These are phyloP conservation scores for Stercorarius parasiticus DNA, from an alignment of 2,113 vertebrate genomes.

Conservation along the genomic window DNA sequence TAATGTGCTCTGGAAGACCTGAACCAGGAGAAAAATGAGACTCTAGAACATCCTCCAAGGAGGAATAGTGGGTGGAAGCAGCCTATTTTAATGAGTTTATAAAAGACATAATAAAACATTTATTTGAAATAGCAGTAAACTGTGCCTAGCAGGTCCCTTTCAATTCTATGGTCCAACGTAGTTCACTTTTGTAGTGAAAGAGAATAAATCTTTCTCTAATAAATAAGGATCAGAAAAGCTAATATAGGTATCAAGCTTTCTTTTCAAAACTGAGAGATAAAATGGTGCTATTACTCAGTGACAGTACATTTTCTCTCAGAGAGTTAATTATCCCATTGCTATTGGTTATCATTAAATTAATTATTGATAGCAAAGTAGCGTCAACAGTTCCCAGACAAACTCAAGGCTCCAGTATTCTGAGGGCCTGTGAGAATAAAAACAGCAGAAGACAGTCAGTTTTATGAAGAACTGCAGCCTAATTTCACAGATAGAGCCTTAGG, in stretches of 20 bases:
- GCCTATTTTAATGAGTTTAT: neutral
- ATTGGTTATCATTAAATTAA: neutral
- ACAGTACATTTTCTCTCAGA: conserved; percentile 3
- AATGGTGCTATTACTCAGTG: neutral
- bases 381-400: neutral
- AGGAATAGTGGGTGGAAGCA: neutral
- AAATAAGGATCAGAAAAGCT: neutral
- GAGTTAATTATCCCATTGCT: conserved; percentile 27
- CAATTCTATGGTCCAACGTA: neutral
- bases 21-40: neutral
- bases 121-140: neutral
- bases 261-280: neutral
- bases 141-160: neutral
- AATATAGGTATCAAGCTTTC: neutral
- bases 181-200: neutral
- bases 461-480: neutral
- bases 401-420: neutral
- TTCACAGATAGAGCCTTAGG: neutral
- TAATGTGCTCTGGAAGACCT: neutral
- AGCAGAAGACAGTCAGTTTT: neutral
- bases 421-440: neutral
- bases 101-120: neutral
- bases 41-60: neutral
- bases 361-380: conserved; percentile 26
- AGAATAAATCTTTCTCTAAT: neutral